These are phyloP conservation scores for Willowsia nigromaculata DNA, from an alignment of 2,888 invertebrate genomes.

Conservation along the genomic window DNA sequence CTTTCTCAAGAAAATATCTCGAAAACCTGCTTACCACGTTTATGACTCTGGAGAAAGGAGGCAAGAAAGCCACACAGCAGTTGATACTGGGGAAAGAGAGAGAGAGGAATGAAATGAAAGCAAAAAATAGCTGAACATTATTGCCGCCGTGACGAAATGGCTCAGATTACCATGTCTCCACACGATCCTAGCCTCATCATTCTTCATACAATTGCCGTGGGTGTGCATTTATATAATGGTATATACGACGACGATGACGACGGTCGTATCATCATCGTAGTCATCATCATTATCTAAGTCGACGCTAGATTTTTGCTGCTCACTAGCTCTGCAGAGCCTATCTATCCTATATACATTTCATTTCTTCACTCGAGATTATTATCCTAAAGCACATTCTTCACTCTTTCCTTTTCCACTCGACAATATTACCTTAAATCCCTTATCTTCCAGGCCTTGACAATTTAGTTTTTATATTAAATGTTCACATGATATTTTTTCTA, in stretches of 20 bases:
- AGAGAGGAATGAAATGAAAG: slow-evolving; percentile 56
- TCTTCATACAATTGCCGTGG: slow-evolving; percentile 74
- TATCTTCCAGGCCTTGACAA: neutral
- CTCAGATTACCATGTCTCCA: slow-evolving; percentile 79
- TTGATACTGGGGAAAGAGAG: neutral
- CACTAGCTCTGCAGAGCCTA: neutral
- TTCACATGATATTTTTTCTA: neutral
- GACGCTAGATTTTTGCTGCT: slow-evolving; percentile 53
- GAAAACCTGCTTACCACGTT: slow-evolving; percentile 67
- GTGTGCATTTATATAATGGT: slow-evolving; percentile 64
- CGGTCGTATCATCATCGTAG: slow-evolving; percentile 66
- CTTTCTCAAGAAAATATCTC: slow-evolving; percentile 56
- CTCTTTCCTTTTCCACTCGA: slow-evolving; percentile 19
- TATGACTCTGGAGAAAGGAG: slow-evolving; percentile 59
- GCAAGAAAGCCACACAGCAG: neutral
- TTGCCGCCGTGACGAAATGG: slow-evolving; percentile 78
- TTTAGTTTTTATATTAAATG: neutral
- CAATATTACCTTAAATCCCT: slow-evolving; percentile 28
- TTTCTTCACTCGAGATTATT: neutral
- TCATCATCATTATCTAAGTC: slow-evolving; percentile 67
- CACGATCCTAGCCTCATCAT: slow-evolving; percentile 78
- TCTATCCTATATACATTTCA: neutral
- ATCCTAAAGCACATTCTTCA: neutral
- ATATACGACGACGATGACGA: slow-evolving; percentile 45
- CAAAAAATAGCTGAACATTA: slow-evolving; percentile 70